phyloP scores from a whole-genome alignment of 2,113 vertebrate species.

The Eidolon helvum region DNA sequence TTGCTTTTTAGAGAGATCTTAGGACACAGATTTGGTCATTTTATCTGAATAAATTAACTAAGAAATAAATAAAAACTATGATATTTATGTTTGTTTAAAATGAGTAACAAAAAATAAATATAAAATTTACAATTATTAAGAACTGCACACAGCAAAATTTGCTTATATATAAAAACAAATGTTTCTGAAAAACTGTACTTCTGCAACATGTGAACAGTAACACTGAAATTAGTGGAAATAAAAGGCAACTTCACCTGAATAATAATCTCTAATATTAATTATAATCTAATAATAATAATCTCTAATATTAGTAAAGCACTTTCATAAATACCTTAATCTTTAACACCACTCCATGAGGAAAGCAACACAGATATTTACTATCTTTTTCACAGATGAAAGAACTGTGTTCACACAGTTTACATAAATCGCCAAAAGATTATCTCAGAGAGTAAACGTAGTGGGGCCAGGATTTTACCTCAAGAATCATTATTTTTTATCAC shows the following conservation, averaged over 20 bases:
- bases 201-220: neutral
- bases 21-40: neutral
- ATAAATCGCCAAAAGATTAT: neutral
- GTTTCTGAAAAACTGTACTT: neutral
- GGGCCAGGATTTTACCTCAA: neutral
- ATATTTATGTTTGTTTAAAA: neutral
- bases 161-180: neutral
- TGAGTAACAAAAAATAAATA: neutral
- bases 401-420: neutral
- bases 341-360: neutral
- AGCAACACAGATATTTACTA: neutral
- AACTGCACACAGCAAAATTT: neutral
- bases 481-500: neutral
- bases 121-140: neutral
- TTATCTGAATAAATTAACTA: neutral
- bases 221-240: neutral
- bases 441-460: neutral
- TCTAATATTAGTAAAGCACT: neutral
- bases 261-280: neutral
- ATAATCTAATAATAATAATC: neutral
- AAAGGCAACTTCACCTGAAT: neutral
- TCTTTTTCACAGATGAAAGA: neutral
- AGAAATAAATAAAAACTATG: neutral
- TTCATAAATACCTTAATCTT: neutral
- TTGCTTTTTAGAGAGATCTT: neutral